A percentile compares a stretch with the other conserved stretches of the same genome.
These are phyloP conservation scores for Acleris cristana DNA, from an alignment of 2,888 invertebrate species.

Conservation along the genomic window DNA sequence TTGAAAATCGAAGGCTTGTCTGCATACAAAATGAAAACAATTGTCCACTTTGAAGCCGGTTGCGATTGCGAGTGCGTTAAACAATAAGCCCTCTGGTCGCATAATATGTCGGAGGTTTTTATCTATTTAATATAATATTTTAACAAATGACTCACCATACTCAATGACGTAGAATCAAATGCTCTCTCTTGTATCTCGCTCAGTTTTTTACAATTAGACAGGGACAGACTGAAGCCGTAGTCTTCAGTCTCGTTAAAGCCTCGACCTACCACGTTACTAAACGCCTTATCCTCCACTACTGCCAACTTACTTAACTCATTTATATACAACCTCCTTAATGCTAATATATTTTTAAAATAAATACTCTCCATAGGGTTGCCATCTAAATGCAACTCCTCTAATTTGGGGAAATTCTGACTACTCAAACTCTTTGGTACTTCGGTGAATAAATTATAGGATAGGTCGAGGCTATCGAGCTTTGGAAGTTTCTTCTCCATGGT, in stretches of 20 bases:
- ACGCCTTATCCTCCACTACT: constrained; percentile 72
- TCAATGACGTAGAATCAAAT: constrained; percentile 77
- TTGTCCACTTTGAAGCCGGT: too few species aligned
- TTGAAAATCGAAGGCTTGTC: too few species aligned
- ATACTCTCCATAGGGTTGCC: constrained; percentile 78
- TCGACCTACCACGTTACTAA: constrained; percentile 75
- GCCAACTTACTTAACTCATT: constrained; percentile 64
- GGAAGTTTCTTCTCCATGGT: constrained; percentile 70
- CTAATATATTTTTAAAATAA: constrained; percentile 74
- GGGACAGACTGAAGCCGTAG: constrained; percentile 76
- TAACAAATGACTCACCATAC: constrained; percentile 74
- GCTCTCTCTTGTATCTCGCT: constrained; percentile 69
- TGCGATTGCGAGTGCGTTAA: too few species aligned
- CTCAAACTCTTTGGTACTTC: constrained; percentile 75
- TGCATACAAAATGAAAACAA: too few species aligned
- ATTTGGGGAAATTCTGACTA: constrained; percentile 70
- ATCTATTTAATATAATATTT: too few species aligned
- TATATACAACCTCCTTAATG: constrained; percentile 71
- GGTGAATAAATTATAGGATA: constrained; percentile 77
- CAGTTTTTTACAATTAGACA: constrained; percentile 74
- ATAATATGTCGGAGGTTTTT: too few species aligned
- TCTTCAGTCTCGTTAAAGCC: constrained; percentile 53
- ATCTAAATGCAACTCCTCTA: constrained; percentile 78
- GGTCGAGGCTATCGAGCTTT: constrained; percentile 73
- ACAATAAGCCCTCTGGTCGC: too few species aligned